These are phyloP conservation scores for Caenorhabditis sp. DNA, from an alignment of 2,888 invertebrate species.

Conservation along the genomic window DNA sequence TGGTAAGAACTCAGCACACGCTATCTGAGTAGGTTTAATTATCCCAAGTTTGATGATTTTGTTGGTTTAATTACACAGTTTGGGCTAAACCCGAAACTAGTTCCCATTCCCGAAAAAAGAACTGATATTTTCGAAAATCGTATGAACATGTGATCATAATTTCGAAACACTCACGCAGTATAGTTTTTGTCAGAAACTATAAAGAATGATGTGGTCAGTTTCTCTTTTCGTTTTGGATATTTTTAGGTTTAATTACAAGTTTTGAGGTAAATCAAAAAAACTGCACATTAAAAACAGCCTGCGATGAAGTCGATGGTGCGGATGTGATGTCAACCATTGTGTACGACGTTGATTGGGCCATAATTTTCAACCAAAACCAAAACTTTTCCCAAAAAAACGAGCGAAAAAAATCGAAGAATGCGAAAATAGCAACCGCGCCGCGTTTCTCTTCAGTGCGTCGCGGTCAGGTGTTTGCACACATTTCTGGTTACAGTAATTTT, in stretches of 20 bases:
- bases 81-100: neutral
- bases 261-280: neutral
- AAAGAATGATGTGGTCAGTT: neutral
- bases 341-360: neutral
- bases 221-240: neutral
- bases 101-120: neutral
- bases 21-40: slow-evolving; percentile 50
- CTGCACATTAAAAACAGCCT: neutral
- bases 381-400: neutral
- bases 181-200: neutral
- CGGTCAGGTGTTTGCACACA: neutral
- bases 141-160: neutral
- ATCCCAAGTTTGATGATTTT: slow-evolving; percentile 43
- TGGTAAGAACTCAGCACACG: slow-evolving; percentile 30
- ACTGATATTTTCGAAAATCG: neutral
- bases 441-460: neutral
- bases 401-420: neutral
- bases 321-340: neutral
- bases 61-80: slow-evolving; percentile 31
- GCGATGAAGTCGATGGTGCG: neutral
- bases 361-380: neutral
- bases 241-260: neutral
- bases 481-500: neutral
- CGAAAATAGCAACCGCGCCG: neutral
- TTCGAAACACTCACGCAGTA: neutral